Percentiles rank a stretch among this genome's conserved stretches.
Conservation (phyloP, 1,140 invertebrate species). For the Anagrus nilaparvatae region DNA sequence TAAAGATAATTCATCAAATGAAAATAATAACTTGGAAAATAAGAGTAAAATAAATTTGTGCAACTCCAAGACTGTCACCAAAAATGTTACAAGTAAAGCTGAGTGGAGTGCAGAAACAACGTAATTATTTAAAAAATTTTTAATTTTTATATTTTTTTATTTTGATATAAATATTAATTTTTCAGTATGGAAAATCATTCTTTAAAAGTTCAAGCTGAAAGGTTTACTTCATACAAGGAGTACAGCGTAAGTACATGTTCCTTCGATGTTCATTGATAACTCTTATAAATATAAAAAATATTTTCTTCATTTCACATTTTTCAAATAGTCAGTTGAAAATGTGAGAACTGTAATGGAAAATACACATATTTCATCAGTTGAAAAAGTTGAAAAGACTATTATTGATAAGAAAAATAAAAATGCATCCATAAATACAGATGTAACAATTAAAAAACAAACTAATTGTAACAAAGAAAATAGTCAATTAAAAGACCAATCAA, state of each 20-base stretch:
- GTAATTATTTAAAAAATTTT: conserved; percentile 17
- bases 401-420: conserved; percentile 11
- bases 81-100: conserved; percentile 17
- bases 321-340: conserved; percentile 9
- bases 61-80: conserved; percentile 15
- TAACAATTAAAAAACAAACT: conserved; percentile 2
- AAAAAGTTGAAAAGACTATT: conserved; percentile 2
- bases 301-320: neutral
- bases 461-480: conserved; percentile 7
- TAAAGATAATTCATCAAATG: conserved; percentile 22
- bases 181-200: conserved; percentile 10
- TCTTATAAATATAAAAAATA: conserved; percentile 1
- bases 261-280: neutral
- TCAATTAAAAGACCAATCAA: conserved; percentile 8
- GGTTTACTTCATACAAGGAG: conserved; percentile 5
- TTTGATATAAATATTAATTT: neutral
- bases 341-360: conserved; percentile 5
- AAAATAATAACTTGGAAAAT: conserved; percentile 14
- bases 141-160: neutral
- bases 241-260: conserved; percentile 3
- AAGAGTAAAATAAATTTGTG: conserved; percentile 19
- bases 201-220: conserved; percentile 7
- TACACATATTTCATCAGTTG: conserved; percentile 10
- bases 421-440: neutral
- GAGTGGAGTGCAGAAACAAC: conserved; percentile 18